Evolutionary conservation across 2,888 invertebrate species (phyloP), one percentile per base, ranked within the genome.

Genomic region (Spodoptera exigua): DNA sequence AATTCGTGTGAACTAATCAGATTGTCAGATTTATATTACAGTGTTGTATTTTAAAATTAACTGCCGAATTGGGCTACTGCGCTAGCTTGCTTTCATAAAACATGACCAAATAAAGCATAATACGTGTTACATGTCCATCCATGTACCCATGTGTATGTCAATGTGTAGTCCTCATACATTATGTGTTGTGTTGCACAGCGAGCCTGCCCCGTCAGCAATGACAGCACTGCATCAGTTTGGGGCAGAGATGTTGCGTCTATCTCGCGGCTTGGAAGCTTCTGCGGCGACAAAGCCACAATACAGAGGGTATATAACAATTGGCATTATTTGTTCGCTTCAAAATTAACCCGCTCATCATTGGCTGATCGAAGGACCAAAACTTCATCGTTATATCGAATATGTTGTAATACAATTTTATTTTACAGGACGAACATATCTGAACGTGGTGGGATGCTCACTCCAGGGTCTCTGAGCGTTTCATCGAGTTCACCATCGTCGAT

Each of bases 181-280:
- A 66, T 72, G 77, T 90, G 89, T 90, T 90, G 89, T 92, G 85
- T 92, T 92, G 92, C 89, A 95, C 95, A 91, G 95, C 87, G 97
- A 97, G 84, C 96, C 97, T 37, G 96, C 97, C 64, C 97, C 97
- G 27, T 97, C 96, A 77, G 97, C 97, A 70, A 97, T 97, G 96
- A 96, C 97, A 32, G 97, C 98, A 59, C 94, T 98, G 82, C 97
- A 97, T 87, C 97, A 97, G 85, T 97, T 97, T 87, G 97, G 97
- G 54, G 97, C 97, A 36, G 97, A 97, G 95, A 97, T 97, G 97
- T 95, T 98, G 80, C 97, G 97, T 83, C 95, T 98, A 32, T 97
- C 97, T 21, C 95, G 97, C 69, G 97, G 97, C 66, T 93, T 97
- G 78, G 97, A 97, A 90, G 96, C 96, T 69, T 96, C 96, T 61